phyloP scores from a whole-genome alignment of 1,140 invertebrate genomes.

The Camponotus floridanus region DNA sequence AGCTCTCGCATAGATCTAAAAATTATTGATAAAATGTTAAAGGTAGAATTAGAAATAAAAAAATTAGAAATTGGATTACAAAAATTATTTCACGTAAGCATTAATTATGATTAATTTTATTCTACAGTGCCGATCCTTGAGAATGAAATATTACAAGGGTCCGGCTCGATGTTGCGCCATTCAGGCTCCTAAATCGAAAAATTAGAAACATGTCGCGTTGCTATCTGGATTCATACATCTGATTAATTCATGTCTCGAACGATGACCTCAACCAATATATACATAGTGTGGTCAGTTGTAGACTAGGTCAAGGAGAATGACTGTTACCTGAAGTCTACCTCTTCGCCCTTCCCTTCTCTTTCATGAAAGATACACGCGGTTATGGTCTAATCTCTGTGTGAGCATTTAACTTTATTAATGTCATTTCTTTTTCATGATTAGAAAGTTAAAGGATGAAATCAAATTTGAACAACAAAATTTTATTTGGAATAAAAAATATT shows the following conservation, averaged over 20 bases:
- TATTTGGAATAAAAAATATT: neutral
- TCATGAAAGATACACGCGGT: constrained; percentile 55
- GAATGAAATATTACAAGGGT: constrained; percentile 18
- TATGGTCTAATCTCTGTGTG: constrained; percentile 1
- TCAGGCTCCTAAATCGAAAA: constrained; percentile 53
- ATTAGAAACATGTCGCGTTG: constrained; percentile 23
- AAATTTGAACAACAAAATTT: neutral
- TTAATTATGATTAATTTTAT: neutral
- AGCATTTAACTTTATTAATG: constrained; percentile 43
- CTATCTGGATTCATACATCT: constrained; percentile 11
- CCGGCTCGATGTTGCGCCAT: neutral
- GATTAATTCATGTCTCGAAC: constrained; percentile 74
- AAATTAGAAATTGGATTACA: neutral
- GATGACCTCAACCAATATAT: constrained; percentile 48
- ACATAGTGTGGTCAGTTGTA: constrained; percentile 46
- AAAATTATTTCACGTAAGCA: neutral
- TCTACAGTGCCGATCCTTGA: constrained; percentile 35
- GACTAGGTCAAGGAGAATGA: constrained; percentile 76
- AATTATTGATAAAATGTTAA: neutral
- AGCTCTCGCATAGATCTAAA: neutral
- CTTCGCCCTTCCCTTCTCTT: constrained; percentile 18
- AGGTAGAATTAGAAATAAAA: neutral
- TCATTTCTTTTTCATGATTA: neutral
- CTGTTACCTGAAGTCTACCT: constrained; percentile 60
- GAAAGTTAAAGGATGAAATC: neutral